Evolutionary conservation across 2,113 vertebrate genomes (phyloP).

Genomic region (Aythya baeri): DNA sequence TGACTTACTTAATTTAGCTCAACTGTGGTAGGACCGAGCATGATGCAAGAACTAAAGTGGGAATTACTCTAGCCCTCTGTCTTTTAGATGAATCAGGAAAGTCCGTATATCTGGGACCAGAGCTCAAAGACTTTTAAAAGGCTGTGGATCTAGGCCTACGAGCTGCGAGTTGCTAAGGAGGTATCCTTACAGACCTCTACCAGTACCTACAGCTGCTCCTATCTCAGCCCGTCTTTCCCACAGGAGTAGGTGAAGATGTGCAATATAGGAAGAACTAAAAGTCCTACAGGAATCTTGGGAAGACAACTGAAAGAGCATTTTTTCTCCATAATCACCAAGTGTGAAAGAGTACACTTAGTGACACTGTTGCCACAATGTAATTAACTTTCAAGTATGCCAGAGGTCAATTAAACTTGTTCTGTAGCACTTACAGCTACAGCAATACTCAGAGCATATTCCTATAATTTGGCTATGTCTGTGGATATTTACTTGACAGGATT

Average conservation of each 20-base stretch:
- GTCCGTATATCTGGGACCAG: neutral
- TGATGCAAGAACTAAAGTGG: constrained; percentile 15
- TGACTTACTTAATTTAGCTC: constrained; percentile 42
- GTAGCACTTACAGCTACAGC: neutral
- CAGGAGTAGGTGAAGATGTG: neutral
- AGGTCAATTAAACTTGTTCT: neutral
- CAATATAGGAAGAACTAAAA: neutral
- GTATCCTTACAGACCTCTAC: neutral
- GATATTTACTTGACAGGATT: constrained; percentile 39
- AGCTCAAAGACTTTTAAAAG: neutral
- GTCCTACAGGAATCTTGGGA: neutral
- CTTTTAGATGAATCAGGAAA: constrained; percentile 34
- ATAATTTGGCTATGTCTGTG: neutral
- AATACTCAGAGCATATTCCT: neutral
- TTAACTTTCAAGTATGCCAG: neutral
- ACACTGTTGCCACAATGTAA: neutral
- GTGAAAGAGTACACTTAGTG: neutral
- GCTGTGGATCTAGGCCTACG: neutral
- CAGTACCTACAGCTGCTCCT: neutral
- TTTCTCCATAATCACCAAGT: neutral
- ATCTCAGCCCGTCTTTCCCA: neutral
- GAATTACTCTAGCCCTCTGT: neutral
- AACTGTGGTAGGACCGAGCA: neutral
- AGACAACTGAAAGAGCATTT: neutral
- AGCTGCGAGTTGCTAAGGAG: neutral